phyloP scores from a whole-genome alignment of 2,888 invertebrate species.

The Zygothrica quintamaculata region DNA sequence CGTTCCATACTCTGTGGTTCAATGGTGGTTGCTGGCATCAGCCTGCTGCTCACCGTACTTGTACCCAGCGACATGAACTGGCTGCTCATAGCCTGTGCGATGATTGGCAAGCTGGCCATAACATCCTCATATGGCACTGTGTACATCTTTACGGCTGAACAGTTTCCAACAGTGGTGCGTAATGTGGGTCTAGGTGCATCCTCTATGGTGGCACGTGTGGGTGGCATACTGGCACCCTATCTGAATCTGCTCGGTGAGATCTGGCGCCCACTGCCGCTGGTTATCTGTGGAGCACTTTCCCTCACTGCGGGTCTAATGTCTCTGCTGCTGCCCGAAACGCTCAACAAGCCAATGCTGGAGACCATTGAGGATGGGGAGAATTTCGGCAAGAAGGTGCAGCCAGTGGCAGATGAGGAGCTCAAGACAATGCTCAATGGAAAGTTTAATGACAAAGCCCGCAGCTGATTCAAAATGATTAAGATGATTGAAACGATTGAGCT shows the following conservation, averaged over 20 bases:
- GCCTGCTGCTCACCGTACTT: slow-evolving; percentile 87
- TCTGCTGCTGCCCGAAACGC: slow-evolving; percentile 91
- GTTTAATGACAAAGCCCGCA: neutral
- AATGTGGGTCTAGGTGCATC: slow-evolving; percentile 94
- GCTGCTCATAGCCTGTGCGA: slow-evolving; percentile 87
- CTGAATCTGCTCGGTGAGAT: slow-evolving; percentile 89
- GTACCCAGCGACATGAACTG: slow-evolving; percentile 86
- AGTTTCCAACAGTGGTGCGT: slow-evolving; percentile 91
- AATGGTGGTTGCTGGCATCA: slow-evolving; percentile 88
- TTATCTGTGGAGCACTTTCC: slow-evolving; percentile 90
- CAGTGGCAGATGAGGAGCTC: slow-evolving; percentile 61
- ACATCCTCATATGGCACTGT: slow-evolving; percentile 90
- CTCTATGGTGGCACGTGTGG: slow-evolving; percentile 94
- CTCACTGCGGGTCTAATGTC: slow-evolving; percentile 90
- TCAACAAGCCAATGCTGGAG: slow-evolving; percentile 90
- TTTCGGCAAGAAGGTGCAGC: slow-evolving; percentile 85
- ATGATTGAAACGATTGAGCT: neutral
- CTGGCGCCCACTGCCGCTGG: slow-evolving; percentile 89
- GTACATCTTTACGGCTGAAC: slow-evolving; percentile 90
- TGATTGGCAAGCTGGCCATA: slow-evolving; percentile 90
- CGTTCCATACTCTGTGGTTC: slow-evolving; percentile 89
- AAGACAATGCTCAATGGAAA: slow-evolving; percentile 63
- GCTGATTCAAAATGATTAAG: slow-evolving; percentile 13
- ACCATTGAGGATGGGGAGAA: slow-evolving; percentile 92
- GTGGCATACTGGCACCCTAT: slow-evolving; percentile 89